A percentile compares a stretch with the other conserved stretches of the same genome.
phyloP scores from a whole-genome alignment of 2,888 invertebrate species.

The Campopleginae sp. region DNA sequence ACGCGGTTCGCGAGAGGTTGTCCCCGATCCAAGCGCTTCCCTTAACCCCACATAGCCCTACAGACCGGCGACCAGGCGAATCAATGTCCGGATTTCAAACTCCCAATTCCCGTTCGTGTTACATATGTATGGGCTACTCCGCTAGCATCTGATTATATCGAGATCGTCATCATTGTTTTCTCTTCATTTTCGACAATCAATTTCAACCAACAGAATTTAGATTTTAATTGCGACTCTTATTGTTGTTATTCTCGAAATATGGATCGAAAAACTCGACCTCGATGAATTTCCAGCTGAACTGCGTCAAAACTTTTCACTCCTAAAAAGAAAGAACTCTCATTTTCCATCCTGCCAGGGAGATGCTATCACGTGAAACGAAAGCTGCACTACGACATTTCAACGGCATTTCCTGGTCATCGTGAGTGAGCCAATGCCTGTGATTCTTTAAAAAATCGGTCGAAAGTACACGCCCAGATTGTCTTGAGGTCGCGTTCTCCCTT shows the following conservation, averaged over 20 bases:
- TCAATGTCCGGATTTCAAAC: slow-evolving; percentile 67
- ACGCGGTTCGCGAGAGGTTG: slow-evolving; percentile 61
- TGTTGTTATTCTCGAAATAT: neutral
- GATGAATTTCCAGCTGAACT: neutral
- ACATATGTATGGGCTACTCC: slow-evolving; percentile 17
- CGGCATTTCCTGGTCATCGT: neutral
- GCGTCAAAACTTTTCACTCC: neutral
- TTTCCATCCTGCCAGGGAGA: too few species aligned
- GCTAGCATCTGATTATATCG: neutral
- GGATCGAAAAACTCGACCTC: neutral
- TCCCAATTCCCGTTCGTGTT: slow-evolving; percentile 45
- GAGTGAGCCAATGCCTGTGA: neutral
- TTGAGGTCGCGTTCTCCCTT: neutral
- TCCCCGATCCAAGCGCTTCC: slow-evolving; percentile 40
- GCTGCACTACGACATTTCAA: neutral
- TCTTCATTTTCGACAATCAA: neutral
- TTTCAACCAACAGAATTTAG: neutral
- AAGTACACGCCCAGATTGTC: neutral
- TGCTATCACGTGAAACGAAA: too few species aligned
- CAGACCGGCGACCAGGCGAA: slow-evolving; percentile 59
- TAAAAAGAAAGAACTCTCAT: neutral
- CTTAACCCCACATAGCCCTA: slow-evolving; percentile 37
- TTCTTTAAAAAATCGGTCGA: neutral
- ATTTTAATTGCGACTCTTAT: neutral
- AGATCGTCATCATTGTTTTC: slow-evolving; percentile 21